Evolutionary conservation across 2,113 vertebrate species (phyloP).

Genomic region (Corythaeola cristata): DNA sequence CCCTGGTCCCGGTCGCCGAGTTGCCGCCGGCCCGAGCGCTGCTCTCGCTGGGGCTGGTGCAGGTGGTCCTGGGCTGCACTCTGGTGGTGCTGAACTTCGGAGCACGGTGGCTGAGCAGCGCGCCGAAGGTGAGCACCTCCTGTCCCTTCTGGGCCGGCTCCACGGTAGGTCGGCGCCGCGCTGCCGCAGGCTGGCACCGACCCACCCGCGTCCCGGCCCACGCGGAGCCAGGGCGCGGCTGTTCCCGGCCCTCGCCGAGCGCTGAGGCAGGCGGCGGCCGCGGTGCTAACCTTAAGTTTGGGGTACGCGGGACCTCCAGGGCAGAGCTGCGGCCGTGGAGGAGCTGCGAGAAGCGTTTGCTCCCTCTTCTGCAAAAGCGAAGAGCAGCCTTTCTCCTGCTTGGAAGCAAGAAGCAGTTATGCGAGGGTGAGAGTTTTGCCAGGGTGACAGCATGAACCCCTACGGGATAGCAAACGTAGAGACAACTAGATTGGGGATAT

Average conservation of each 20-base stretch:
- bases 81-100: constrained; percentile 85
- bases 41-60: constrained; percentile 82
- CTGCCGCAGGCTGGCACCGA: too few species aligned
- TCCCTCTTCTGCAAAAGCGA: rapidly evolving
- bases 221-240: too few species aligned
- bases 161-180: constrained; percentile 79
- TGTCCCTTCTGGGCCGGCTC: constrained; percentile 86
- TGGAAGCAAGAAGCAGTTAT: rapidly evolving
- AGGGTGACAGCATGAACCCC: background rate
- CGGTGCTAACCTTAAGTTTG: too few species aligned
- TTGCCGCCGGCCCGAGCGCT: constrained; percentile 76
- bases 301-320: too few species aligned
- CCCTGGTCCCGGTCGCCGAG: too few species aligned
- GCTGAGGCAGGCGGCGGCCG: too few species aligned
- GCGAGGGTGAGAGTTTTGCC: too few species aligned
- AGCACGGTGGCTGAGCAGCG: constrained; percentile 80
- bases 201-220: too few species aligned
- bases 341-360: background rate
- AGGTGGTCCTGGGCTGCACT: constrained; percentile 83
- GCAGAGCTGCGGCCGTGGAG: too few species aligned
- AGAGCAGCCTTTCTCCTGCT: rapidly evolving
- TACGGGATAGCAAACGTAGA: rapidly evolving
- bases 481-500: rapidly evolving
- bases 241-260: too few species aligned
- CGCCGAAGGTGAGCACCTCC: constrained; percentile 74